Base-by-base conservation (phyloP, 2,888 invertebrate species). In the Apamea crenata region DNA sequence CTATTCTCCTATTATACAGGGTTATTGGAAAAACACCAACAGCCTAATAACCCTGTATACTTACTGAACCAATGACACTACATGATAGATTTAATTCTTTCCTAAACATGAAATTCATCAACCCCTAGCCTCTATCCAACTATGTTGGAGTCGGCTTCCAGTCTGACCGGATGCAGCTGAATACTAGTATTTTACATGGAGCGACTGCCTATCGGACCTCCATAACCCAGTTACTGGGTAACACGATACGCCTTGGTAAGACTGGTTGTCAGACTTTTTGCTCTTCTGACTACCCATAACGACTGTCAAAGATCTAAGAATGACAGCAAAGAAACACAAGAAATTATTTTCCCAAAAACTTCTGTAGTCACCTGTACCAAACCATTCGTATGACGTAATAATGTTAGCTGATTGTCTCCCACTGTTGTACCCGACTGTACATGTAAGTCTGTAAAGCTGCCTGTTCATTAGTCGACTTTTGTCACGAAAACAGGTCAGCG, bases 391-490 rank as follows among this genome's bases (percentile, higher is more conserved):
- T 82, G 67, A 77, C 84, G 70, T 90, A 90, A 90, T 86, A 74
- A 74, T 73, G 80, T 89, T 87, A 87, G 77, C 82, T 90, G 89
- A 89, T 90, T 90, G 89, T 87, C 75, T 82, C 80, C 44, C 63
- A 50, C 77, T 36, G 70, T 70, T 86, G 76, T 74, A 72, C 74
- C 47, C 81, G 70, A 80, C 61, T 83, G 82, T 88, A 88, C 73
- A 8, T 63, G 8, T 50, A 67, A 78, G 63, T 68, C 70, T 1
- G 61, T 79, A 74, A 82, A 75, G 75, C 75, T 14, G 40, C 16
- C 71, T 82, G 86, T 85, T 85, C 83, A 85, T 85, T 82, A 86
- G 47, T 29, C 44, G 70, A 74, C 82, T 77, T 68, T 79, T 79
- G 71, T 82, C 40, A 16, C 36, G 65, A 32, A 81, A 72, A 65